phyloP scores from a whole-genome alignment of 1,140 invertebrate genomes.

The Hylyphantes graminicola region DNA sequence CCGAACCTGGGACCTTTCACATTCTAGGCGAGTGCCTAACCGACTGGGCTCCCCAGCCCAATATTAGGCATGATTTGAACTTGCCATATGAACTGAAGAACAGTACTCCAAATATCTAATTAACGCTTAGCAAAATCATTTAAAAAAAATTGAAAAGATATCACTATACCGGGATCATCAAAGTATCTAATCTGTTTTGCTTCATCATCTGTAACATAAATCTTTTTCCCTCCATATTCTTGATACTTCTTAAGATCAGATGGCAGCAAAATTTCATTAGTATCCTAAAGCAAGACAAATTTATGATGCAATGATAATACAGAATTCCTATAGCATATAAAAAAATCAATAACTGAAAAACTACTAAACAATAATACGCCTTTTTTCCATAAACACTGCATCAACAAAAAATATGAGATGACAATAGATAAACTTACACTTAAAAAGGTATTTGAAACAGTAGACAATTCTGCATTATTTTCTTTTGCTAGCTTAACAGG shows the following conservation, averaged over 20 bases:
- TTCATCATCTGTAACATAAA: slow-evolving; percentile 71
- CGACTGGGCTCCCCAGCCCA: too few relatives aligned
- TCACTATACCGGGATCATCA: slow-evolving; percentile 66
- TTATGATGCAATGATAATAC: slow-evolving; percentile 21
- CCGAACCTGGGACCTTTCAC: too few relatives aligned
- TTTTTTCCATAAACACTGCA: background rate
- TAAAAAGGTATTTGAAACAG: slow-evolving; percentile 65
- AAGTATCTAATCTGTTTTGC: slow-evolving; percentile 68
- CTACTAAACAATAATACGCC: too few relatives aligned
- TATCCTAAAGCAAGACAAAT: slow-evolving; percentile 66
- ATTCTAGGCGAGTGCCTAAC: too few relatives aligned
- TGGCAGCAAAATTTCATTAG: slow-evolving; percentile 69
- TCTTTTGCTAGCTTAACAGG: slow-evolving; percentile 68
- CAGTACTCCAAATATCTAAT: too few relatives aligned
- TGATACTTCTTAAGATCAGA: slow-evolving; percentile 70
- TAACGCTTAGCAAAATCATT: too few relatives aligned
- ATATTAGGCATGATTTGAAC: too few relatives aligned
- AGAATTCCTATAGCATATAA: background rate
- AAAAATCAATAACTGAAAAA: too few relatives aligned
- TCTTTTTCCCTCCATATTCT: slow-evolving; percentile 68
- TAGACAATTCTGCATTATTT: slow-evolving; percentile 70
- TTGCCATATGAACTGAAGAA: too few relatives aligned
- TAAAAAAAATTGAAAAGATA: too few relatives aligned
- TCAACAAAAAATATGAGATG: background rate
- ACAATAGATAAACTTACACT: slow-evolving; percentile 57